Conservation (phyloP, 2,888 invertebrate species). For the Melikaiella ostensackeni region DNA sequence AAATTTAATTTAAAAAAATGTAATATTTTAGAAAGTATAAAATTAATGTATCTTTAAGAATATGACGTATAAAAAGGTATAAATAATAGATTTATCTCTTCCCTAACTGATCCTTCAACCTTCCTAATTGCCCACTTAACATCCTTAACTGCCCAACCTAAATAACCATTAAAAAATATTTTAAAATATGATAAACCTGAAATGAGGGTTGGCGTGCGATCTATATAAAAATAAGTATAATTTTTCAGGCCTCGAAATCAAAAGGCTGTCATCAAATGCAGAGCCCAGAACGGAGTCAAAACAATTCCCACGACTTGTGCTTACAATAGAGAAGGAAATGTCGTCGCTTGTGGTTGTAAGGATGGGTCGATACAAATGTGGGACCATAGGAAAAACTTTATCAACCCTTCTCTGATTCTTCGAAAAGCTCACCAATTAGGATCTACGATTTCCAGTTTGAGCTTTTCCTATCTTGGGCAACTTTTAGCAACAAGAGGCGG, state of each 20-base stretch:
- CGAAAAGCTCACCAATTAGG: slow-evolving; percentile 89
- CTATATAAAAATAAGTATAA: background rate
- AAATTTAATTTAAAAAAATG: too few relatives aligned
- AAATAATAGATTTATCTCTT: too few relatives aligned
- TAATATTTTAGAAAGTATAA: too few relatives aligned
- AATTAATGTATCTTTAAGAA: too few relatives aligned
- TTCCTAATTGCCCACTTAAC: too few relatives aligned
- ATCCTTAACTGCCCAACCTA: too few relatives aligned
- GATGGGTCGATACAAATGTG: slow-evolving; percentile 99
- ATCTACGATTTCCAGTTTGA: slow-evolving; percentile 89
- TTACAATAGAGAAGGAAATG: slow-evolving; percentile 90
- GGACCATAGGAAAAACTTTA: slow-evolving; percentile 95
- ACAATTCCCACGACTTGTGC: slow-evolving; percentile 91
- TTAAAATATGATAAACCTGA: too few relatives aligned
- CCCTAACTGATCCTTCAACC: too few relatives aligned
- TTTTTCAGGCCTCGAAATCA: slow-evolving; percentile 85
- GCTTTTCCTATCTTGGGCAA: slow-evolving; percentile 92
- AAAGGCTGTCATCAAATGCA: slow-evolving; percentile 90
- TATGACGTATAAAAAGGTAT: too few relatives aligned
- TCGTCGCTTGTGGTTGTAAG: slow-evolving; percentile 93
- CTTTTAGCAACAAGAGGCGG: slow-evolving; percentile 89
- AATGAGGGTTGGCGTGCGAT: background rate
- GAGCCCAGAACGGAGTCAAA: slow-evolving; percentile 91
- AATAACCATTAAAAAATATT: too few relatives aligned
- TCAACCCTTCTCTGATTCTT: slow-evolving; percentile 89